A percentile compares a stretch with the other conserved stretches of the same genome.
Evolutionary conservation across 2,797 vertebrate species (phyloP).

Genomic region (Phalanger gymnotis): DNA sequence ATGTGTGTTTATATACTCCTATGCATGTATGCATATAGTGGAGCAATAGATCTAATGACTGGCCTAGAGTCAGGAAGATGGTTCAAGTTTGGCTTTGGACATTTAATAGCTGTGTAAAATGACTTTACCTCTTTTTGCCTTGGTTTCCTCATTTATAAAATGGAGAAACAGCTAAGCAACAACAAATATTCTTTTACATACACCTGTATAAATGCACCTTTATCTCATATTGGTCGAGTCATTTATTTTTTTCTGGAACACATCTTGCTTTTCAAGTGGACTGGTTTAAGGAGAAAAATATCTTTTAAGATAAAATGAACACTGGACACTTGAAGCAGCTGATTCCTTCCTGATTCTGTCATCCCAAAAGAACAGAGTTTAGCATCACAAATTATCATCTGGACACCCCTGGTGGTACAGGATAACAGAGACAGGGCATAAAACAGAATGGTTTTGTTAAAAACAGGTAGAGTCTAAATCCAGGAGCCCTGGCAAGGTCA

Average conservation of each 20-base stretch:
- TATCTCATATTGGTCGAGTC: not conserved
- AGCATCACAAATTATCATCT: not conserved
- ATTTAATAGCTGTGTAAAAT: not conserved
- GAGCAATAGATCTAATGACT: not conserved
- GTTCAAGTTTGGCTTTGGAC: not conserved
- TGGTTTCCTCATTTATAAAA: not conserved
- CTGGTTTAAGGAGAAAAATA: not conserved
- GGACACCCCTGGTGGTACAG: not conserved
- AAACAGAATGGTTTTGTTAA: not conserved
- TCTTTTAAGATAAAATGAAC: not conserved
- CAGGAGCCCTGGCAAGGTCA: not conserved
- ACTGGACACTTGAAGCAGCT: not conserved
- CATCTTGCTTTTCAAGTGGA: not conserved
- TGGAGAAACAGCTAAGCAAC: not conserved
- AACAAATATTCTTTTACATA: not conserved
- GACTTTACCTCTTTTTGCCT: not conserved
- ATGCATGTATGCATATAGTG: fast-evolving
- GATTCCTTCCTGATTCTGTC: not conserved
- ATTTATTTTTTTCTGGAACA: not conserved
- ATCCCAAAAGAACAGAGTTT: not conserved
- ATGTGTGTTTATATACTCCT: not conserved
- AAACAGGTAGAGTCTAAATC: not conserved
- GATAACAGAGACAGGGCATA: not conserved
- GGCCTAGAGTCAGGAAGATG: not conserved
- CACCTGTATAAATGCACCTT: not conserved